Conservation (phyloP, 2,113 vertebrate species). For the Xiphophorus hellerii region DNA sequence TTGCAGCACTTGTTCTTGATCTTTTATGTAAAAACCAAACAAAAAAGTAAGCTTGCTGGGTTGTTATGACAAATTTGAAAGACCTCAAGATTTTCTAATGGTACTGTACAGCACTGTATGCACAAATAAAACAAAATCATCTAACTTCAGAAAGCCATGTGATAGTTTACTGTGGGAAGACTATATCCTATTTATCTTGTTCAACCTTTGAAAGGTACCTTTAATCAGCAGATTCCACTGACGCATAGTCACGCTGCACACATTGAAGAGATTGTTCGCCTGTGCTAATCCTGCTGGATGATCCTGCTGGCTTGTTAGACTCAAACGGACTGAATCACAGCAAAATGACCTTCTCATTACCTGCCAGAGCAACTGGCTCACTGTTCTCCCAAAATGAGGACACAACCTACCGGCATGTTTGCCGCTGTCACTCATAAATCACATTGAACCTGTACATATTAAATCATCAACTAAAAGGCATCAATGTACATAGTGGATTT, state of each 20-base stretch:
- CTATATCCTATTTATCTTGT: not conserved
- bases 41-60: no score
- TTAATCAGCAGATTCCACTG: conserved; percentile 50
- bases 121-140: conserved; percentile 21
- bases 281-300: conserved; percentile 60
- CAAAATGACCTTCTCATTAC: conserved; percentile 63
- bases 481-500: not conserved
- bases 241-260: conserved; percentile 35
- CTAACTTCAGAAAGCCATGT: not conserved
- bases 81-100: no score
- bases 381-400: conserved; percentile 30
- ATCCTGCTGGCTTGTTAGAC: conserved; percentile 60
- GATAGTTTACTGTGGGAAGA: not conserved
- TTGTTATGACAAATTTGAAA: no score
- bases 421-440: not conserved
- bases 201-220: conserved; percentile 20
- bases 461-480: not conserved
- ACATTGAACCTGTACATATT: not conserved
- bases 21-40: no score
- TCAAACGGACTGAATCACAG: conserved; percentile 58
- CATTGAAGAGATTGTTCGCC: conserved; percentile 59
- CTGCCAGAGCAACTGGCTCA: conserved; percentile 23
- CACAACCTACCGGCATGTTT: conserved; percentile 9
- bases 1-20: no score
- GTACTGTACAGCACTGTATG: not conserved